Conservation (phyloP, 2,113 vertebrate genomes). For the Galemys pyrenaicus region DNA sequence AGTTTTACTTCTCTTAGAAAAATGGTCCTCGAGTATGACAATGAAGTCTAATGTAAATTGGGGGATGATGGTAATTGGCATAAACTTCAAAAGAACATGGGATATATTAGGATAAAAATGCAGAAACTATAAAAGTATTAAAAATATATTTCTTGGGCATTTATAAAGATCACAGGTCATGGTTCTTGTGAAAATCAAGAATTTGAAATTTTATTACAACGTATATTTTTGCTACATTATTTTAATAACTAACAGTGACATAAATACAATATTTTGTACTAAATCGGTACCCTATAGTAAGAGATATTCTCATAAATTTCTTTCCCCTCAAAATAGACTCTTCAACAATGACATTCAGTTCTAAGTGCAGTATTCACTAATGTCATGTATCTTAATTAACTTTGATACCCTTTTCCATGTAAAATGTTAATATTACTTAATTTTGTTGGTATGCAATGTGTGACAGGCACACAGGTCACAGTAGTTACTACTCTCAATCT, state of each 20-base stretch:
- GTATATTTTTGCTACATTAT: not conserved
- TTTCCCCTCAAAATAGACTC: not conserved
- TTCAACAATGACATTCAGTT: not conserved
- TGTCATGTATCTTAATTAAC: not conserved
- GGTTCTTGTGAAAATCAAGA: not conserved
- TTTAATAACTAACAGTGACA: not conserved
- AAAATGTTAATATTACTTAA: not conserved
- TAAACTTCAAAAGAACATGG: not conserved
- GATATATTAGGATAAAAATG: not conserved
- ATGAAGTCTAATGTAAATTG: not conserved
- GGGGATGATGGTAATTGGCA: not conserved
- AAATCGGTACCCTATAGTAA: not conserved
- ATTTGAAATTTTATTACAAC: not conserved
- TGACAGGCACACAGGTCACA: not conserved
- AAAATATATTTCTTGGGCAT: slow-evolving; percentile 5
- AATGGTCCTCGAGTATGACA: not conserved
- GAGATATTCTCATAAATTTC: slow-evolving; percentile 1
- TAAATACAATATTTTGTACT: not conserved
- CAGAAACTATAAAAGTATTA: not conserved
- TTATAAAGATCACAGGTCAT: not conserved
- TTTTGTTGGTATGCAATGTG: not conserved
- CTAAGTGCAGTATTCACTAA: not conserved
- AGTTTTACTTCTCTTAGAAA: not conserved
- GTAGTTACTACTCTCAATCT: not conserved
- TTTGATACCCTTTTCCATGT: not conserved